A percentile compares a stretch with the other conserved stretches of the same genome.
Conservation (phyloP, 2,888 invertebrate species). For the Alsophila aescularia region DNA sequence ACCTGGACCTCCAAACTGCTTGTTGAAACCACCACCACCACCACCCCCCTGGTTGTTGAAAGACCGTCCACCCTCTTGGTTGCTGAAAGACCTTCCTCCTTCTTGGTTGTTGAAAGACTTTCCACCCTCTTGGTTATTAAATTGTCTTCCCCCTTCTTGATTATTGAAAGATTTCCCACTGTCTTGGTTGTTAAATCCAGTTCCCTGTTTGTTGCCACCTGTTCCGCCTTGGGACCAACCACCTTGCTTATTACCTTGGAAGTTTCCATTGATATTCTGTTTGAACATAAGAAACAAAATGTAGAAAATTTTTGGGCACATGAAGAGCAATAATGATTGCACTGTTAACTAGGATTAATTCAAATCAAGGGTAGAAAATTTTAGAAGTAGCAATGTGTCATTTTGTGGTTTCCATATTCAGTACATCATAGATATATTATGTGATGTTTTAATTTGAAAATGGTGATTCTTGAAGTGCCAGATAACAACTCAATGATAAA, state of each 20-base stretch:
- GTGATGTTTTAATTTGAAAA: too few species aligned
- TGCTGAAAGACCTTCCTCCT: conserved; percentile 44
- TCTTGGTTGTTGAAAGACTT: conserved; percentile 17
- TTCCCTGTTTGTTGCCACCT: conserved; percentile 59
- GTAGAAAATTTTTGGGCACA: not conserved
- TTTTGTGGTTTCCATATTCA: too few species aligned
- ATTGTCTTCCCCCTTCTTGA: conserved; percentile 11
- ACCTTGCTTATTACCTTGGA: conserved; percentile 56
- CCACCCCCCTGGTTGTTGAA: conserved; percentile 53
- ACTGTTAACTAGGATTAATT: too few species aligned
- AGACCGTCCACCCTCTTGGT: conserved; percentile 46
- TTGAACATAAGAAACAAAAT: not conserved
- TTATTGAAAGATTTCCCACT: conserved; percentile 27
- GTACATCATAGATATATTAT: too few species aligned
- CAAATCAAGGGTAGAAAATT: too few species aligned
- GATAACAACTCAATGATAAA: too few species aligned
- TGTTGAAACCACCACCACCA: conserved; percentile 48
- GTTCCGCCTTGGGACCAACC: conserved; percentile 56
- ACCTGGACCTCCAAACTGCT: conserved; percentile 46
- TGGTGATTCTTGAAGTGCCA: too few species aligned
- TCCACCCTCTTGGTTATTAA: conserved; percentile 41
- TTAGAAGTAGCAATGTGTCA: too few species aligned
- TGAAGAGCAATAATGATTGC: too few species aligned
- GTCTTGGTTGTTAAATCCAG: conserved; percentile 42
- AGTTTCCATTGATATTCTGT: conserved; percentile 72